Base-by-base conservation (phyloP, 2,113 vertebrate species). In the Morone saxatilis region DNA sequence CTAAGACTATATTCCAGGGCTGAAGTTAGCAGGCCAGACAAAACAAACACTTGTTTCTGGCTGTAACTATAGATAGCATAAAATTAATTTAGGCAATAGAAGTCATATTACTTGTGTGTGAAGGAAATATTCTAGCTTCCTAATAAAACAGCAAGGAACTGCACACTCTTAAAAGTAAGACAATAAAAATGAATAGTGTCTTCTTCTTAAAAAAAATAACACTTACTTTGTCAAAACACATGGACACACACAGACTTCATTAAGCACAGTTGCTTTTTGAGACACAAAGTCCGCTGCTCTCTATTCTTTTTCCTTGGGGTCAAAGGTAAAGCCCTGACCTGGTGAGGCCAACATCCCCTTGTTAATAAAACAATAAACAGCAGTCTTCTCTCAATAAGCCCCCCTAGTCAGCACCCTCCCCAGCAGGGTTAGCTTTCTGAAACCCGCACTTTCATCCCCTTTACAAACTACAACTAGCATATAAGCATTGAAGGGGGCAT, bases 281-380 rank as follows among this genome's bases (percentile, higher is more conserved):
- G 78, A 70, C 85, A 85, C 61, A 87, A 71, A 83, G 72, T 59
- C 81, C 38, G 57, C 68, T 69, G 79, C 86, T 91, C 82, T 86
- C 80, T 78, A 56, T 81, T 89, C 66, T 82, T 84, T 86, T 83
- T 66, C 73, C 78, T 78, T 1, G 54, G 86, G 94, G 93, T 94
- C 94, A 95, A 84, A 93, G 88, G 92, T 92, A 87, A 93, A 89
- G 91, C 57, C 73, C 71, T 93, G 93, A 92, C 93, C 93, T 81
- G 83, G 83, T 82, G 84, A 93, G 74, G 89, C 89, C 87, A 93
- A 94, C 93, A 95, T 93, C 91, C 87, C 88, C 89, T 88, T 92
- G 84, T 91, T 94, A 93, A 95, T 95, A 92, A 91, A 96, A 95
- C 93, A 96, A 94, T 92, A 95, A 95, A 95, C 93, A 95, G 61